These are phyloP conservation scores for Diorhabda elongata DNA, from an alignment of 1,140 invertebrate species.

Conservation along the genomic window DNA sequence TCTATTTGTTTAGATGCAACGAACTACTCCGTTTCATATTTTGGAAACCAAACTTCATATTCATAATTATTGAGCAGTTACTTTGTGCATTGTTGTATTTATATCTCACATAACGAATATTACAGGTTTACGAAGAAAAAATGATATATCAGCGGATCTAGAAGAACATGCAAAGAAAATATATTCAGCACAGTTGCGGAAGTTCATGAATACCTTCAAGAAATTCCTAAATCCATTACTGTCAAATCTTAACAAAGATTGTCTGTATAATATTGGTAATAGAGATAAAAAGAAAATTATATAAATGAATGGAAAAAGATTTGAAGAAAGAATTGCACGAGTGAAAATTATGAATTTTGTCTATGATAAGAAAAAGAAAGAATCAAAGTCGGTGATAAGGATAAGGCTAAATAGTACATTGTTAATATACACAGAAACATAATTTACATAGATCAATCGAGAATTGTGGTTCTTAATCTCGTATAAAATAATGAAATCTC, in stretches of 20 bases:
- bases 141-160: slow-evolving; percentile 19
- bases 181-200: slow-evolving; percentile 26
- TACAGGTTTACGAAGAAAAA: slow-evolving; percentile 22
- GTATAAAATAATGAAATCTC: no score
- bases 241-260: slow-evolving; percentile 27
- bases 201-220: slow-evolving; percentile 34
- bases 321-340: slow-evolving; percentile 28
- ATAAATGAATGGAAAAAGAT: slow-evolving; percentile 22
- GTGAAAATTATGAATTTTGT: slow-evolving; percentile 25
- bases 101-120: slow-evolving; percentile 21
- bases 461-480: no score
- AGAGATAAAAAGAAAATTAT: slow-evolving; percentile 27
- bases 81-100: slow-evolving; percentile 10
- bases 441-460: no score
- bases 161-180: slow-evolving; percentile 26
- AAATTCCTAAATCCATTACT: slow-evolving; percentile 35
- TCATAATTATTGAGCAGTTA: no score
- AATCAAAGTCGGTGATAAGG: slow-evolving; percentile 26
- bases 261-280: slow-evolving; percentile 27
- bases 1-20: no score
- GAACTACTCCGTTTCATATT: no score
- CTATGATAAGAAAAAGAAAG: slow-evolving; percentile 11
- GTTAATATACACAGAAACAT: not conserved
- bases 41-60: no score
- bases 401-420: not conserved